Evolutionary conservation across 2,888 invertebrate species (phyloP).

Genomic region (Megalurothrips usitatus): DNA sequence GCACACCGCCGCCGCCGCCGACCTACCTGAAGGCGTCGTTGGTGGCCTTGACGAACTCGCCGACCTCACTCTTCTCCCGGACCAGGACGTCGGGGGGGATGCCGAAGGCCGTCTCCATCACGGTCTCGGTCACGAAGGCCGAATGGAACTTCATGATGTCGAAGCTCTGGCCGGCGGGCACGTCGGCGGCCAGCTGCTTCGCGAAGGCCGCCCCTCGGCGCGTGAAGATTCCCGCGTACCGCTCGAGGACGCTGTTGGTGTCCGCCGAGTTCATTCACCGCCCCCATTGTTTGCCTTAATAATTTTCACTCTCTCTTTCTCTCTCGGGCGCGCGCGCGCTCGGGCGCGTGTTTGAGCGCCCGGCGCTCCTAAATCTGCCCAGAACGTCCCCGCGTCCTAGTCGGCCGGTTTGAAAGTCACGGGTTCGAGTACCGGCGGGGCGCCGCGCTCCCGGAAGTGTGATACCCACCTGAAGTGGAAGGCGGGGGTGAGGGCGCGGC

Average conservation of each 20-base stretch:
- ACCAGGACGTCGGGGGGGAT: neutral
- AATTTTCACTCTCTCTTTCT: too few relatives aligned
- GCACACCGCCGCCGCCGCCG: too few relatives aligned
- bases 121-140: neutral
- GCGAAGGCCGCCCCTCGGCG: neutral
- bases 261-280: neutral
- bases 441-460: neutral
- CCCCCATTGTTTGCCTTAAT: too few relatives aligned
- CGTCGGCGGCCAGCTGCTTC: neutral
- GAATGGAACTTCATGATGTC: neutral
- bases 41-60: neutral
- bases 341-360: neutral
- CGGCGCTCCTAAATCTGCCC: too few relatives aligned
- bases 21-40: neutral
- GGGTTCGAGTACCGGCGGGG: too few relatives aligned
- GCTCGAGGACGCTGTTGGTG: neutral
- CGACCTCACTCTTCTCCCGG: neutral
- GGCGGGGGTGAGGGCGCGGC: slow-evolving; percentile 10
- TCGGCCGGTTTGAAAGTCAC: too few relatives aligned
- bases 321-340: too few relatives aligned
- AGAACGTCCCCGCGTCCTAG: too few relatives aligned
- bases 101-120: slow-evolving; percentile 7
- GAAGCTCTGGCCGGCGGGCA: slow-evolving; percentile 5
- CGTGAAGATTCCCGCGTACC: neutral
- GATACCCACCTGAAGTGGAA: neutral